Percentiles rank a stretch among this genome's conserved stretches.
Conservation (phyloP, 2,888 invertebrate species). For the Apodemia duryi region DNA sequence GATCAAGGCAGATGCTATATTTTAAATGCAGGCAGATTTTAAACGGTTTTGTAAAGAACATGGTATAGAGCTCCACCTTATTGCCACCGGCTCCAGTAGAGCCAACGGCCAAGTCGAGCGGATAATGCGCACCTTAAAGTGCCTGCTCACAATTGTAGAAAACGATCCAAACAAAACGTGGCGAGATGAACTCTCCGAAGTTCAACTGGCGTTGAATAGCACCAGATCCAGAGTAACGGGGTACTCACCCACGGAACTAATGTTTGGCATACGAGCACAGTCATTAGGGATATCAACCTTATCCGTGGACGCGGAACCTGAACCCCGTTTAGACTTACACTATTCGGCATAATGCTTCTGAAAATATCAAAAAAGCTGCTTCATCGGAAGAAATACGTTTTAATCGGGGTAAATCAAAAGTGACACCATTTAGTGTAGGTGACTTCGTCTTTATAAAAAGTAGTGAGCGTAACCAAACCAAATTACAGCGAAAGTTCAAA, state of each 20-base stretch:
- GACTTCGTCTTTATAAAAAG: conserved; percentile 31
- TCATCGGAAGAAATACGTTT: background rate
- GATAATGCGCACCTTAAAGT: conserved; percentile 32
- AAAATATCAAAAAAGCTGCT: background rate
- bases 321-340: background rate
- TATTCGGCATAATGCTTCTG: background rate
- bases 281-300: background rate
- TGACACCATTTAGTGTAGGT: conserved; percentile 25
- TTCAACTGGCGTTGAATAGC: conserved; percentile 34
- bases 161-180: conserved; percentile 24
- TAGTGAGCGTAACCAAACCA: conserved; percentile 30
- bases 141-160: conserved; percentile 30
- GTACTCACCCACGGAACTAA: conserved; percentile 32
- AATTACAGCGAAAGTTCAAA: conserved; percentile 27
- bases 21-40: conserved; percentile 23
- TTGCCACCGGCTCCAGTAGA: conserved; percentile 31
- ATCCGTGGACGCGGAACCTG: background rate
- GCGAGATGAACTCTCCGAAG: conserved; percentile 28
- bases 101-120: no score
- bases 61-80: conserved; percentile 32
- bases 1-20: conserved; percentile 22
- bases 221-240: conserved; percentile 30
- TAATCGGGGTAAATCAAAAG: conserved; percentile 22
- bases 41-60: conserved; percentile 22
- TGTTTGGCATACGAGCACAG: background rate